A percentile compares a stretch with the other conserved stretches of the same genome.
Conservation (phyloP, 2,888 invertebrate species). For the Macrophya alboannulata region DNA sequence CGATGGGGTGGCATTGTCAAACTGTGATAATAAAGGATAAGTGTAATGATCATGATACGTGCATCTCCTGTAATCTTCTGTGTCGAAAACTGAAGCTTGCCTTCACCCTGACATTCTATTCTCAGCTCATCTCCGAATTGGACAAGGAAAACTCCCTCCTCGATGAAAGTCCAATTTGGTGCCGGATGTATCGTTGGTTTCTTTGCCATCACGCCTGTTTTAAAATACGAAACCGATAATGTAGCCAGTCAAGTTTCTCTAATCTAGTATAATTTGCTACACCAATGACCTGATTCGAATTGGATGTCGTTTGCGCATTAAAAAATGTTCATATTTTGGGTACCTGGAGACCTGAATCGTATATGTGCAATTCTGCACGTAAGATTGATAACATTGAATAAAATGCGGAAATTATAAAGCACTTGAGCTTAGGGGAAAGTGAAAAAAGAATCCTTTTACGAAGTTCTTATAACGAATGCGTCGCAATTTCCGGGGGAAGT, state of each 20-base stretch:
- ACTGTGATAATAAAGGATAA: neutral
- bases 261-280: neutral
- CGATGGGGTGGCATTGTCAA: neutral
- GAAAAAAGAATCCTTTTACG: neutral
- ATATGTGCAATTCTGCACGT: neutral
- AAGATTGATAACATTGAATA: neutral
- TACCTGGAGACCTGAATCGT: neutral
- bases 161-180: neutral
- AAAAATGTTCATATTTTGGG: neutral
- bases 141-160: conserved; percentile 5
- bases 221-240: neutral
- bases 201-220: neutral
- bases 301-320: no score
- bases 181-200: conserved; percentile 7
- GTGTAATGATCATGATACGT: neutral
- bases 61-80: conserved; percentile 55
- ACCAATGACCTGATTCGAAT: neutral
- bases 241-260: neutral
- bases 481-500: neutral
- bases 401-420: neutral
- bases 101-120: conserved; percentile 25
- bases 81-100: conserved; percentile 14
- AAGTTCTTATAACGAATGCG: neutral
- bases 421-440: neutral
- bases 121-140: conserved; percentile 11